phyloP scores from a whole-genome alignment of 2,113 vertebrate genomes.

The Paraplagusia blochii region DNA sequence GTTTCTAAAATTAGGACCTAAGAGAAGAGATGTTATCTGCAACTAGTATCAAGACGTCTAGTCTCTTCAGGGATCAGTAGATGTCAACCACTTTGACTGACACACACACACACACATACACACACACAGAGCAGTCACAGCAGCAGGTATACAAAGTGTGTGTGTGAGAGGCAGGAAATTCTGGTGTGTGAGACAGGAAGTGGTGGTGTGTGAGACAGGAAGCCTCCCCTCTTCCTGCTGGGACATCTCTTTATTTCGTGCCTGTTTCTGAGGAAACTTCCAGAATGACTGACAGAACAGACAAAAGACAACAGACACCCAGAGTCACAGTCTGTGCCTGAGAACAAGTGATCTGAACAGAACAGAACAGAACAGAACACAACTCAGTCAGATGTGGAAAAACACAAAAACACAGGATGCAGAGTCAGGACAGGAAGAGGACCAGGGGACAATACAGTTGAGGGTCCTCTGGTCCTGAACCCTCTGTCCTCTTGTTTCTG shows the following conservation, averaged over 20 bases:
- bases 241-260: conserved; percentile 47
- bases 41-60: no score
- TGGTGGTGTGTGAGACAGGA: conserved; percentile 42
- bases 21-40: no score
- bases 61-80: no score
- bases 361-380: conserved; percentile 32
- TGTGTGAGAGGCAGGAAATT: conserved; percentile 6
- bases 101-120: conserved; percentile 9
- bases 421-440: conserved; percentile 70
- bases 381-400: conserved; percentile 46
- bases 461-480: conserved; percentile 1
- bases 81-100: no score
- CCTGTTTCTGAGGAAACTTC: conserved; percentile 28
- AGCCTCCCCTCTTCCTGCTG: conserved; percentile 49
- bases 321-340: no score
- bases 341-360: conserved; percentile 16
- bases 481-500: conserved; percentile 2
- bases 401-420: conserved; percentile 70
- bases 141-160: no score
- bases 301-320: no score
- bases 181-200: conserved; percentile 36
- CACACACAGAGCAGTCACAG: background rate
- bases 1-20: no score
- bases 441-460: no score
- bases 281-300: conserved; percentile 8